phyloP scores from a whole-genome alignment of 2,888 invertebrate species.

The Rhamnusium bicolor region DNA sequence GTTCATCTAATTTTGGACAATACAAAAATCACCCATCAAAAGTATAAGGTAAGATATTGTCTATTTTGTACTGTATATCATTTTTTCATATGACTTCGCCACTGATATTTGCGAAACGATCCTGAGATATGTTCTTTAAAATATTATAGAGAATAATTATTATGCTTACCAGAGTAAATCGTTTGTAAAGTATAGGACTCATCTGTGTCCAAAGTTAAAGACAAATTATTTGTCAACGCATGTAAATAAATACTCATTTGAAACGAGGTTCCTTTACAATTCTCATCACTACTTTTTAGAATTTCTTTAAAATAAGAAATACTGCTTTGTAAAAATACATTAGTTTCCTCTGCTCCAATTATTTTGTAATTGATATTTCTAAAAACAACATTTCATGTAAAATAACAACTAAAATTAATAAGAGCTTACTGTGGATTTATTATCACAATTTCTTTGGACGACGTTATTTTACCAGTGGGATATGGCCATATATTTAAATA shows the following conservation, averaged over 20 bases:
- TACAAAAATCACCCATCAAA: too few species aligned
- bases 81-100: too few species aligned
- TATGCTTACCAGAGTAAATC: constrained; percentile 40
- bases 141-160: constrained; percentile 20
- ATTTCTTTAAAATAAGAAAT: constrained; percentile 59
- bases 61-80: too few species aligned
- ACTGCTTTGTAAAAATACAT: constrained; percentile 74
- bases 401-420: background rate
- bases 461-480: constrained; percentile 72
- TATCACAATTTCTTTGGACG: constrained; percentile 69
- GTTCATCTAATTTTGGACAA: too few species aligned
- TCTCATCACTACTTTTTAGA: constrained; percentile 33
- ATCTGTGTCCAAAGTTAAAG: constrained; percentile 79
- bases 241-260: constrained; percentile 75
- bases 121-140: too few species aligned
- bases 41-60: too few species aligned
- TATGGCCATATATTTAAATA: constrained; percentile 78
- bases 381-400: constrained; percentile 16
- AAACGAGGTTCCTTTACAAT: constrained; percentile 68
- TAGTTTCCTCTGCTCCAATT: constrained; percentile 71
- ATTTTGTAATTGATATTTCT: constrained; percentile 63
- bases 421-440: constrained; percentile 74
- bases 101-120: too few species aligned
- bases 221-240: constrained; percentile 71
- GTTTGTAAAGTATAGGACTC: constrained; percentile 80